Percentiles rank a stretch among this genome's conserved stretches.
phyloP scores from a whole-genome alignment of 2,888 invertebrate species.

The Trimorus sp. region DNA sequence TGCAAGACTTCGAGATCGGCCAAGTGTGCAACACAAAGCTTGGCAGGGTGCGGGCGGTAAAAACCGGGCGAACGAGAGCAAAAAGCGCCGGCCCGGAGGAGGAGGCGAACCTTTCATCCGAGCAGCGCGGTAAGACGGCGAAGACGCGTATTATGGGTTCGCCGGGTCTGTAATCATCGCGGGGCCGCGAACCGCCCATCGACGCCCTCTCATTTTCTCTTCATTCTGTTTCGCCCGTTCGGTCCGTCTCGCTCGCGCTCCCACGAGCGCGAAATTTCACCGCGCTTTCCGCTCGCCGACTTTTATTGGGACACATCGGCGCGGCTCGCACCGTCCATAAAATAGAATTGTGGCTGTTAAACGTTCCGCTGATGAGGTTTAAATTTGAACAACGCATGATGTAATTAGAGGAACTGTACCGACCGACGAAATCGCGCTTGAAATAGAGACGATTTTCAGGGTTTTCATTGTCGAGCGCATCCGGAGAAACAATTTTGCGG shows the following conservation, averaged over 20 bases:
- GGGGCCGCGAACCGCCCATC: slow-evolving; percentile 81
- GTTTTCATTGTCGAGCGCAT: too few species aligned
- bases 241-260: slow-evolving; percentile 48
- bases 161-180: slow-evolving; percentile 81
- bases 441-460: too few species aligned
- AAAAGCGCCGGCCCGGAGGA: slow-evolving; percentile 56
- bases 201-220: slow-evolving; percentile 77
- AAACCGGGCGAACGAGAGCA: slow-evolving; percentile 32
- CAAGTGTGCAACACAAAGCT: too few species aligned
- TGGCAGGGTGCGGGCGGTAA: neutral
- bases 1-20: neutral
- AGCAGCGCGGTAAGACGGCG: slow-evolving; percentile 67
- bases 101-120: slow-evolving; percentile 67
- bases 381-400: slow-evolving; percentile 42
- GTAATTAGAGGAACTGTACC: slow-evolving; percentile 32
- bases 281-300: slow-evolving; percentile 25
- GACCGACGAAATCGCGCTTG: too few species aligned
- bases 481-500: too few species aligned
- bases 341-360: slow-evolving; percentile 48
- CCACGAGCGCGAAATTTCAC: neutral
- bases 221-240: slow-evolving; percentile 64
- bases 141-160: slow-evolving; percentile 80
- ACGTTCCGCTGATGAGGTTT: slow-evolving; percentile 41
- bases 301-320: slow-evolving; percentile 51
- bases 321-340: slow-evolving; percentile 35